phyloP scores from a whole-genome alignment of 2,888 invertebrate species.

The Apantesis nais region DNA sequence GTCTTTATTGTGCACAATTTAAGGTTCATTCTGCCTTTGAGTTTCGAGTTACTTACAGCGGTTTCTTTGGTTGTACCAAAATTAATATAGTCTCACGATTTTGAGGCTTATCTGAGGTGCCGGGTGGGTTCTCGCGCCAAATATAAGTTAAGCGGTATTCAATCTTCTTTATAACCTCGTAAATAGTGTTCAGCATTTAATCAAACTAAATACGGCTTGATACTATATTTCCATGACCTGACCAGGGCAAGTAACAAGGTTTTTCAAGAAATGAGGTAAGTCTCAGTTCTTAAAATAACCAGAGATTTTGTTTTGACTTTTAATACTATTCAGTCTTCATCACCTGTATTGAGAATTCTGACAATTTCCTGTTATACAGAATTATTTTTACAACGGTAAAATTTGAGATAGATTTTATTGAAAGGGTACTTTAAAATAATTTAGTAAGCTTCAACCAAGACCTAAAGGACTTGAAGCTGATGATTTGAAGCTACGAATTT shows the following conservation, averaged over 20 bases:
- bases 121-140: constrained; percentile 24
- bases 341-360: background rate
- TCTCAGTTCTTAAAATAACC: background rate
- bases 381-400: background rate
- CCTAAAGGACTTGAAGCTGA: background rate
- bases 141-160: constrained; percentile 12
- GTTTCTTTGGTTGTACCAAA: constrained; percentile 24
- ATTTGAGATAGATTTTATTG: background rate
- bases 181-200: constrained; percentile 7
- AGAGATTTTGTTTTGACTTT: background rate
- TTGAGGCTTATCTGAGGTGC: constrained; percentile 23
- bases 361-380: background rate
- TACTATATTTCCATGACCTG: background rate
- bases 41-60: constrained; percentile 37
- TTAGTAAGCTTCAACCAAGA: background rate
- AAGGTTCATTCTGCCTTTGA: constrained; percentile 42
- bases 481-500: background rate
- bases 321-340: background rate
- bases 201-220: background rate
- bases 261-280: background rate
- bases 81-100: constrained; percentile 44
- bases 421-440: background rate
- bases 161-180: constrained; percentile 7
- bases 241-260: background rate
- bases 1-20: constrained; percentile 39